Base-by-base conservation (phyloP, 2,888 invertebrate species). In the Hydraecia micacea region DNA sequence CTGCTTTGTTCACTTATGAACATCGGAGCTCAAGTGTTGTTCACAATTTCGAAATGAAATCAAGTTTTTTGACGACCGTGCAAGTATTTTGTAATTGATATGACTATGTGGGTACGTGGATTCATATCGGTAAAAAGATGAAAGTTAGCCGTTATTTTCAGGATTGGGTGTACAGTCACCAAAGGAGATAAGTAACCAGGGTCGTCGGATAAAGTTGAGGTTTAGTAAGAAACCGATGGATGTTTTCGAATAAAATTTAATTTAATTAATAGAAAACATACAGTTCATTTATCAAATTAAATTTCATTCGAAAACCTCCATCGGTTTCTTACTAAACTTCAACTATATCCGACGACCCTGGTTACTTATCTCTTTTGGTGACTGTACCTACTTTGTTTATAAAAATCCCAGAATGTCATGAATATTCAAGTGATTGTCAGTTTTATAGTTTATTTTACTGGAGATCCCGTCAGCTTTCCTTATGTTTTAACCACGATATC, bases 1-100 rank as follows among this genome's bases (percentile, higher is more conserved):
- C 88, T 88, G 89, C 90, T 92, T 91, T 90, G 72, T 89, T 91
- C 84, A 79, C 81, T 81, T 75, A 69, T 78, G 91, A 92, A 92
- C 88, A 91, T 90, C 87, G 87, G 85, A 85, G 84, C 77, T 92
- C 86, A 88, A 94, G 94, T 88, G 91, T 89, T 89, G 90, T 92
- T 91, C 91, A 90, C 90, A 89, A 90, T 90, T 88, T 89, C 85
- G 86, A 88, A 88, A 88, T 91, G 87, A 89, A 90, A 81, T 70
- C 69, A 72, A 36, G 70, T 62, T 68, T 82, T 81, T 75, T 63
- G 67, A 67, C 68, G 21, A 66, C 42, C 39, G 7, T 36, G 39
- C 39, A 42, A 58, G 32, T 58, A n/a, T 73, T 76, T 72, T 71
- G 75, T 62, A 13, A 55, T 62, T 60, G 21, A 75, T 62, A 80